phyloP scores from a whole-genome alignment of 2,888 invertebrate species.

The Microchrysa polita region DNA sequence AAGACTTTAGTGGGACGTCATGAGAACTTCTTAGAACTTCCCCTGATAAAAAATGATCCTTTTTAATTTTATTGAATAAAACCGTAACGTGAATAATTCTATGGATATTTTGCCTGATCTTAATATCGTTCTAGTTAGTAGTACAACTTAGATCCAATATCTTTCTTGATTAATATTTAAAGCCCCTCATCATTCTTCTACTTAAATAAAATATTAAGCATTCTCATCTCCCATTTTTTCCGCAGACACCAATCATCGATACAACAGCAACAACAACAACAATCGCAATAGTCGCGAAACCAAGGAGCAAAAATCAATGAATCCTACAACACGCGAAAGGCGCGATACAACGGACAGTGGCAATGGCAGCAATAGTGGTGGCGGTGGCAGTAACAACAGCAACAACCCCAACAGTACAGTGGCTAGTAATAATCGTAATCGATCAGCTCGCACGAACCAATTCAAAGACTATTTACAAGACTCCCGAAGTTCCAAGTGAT shows the following conservation, averaged over 20 bases:
- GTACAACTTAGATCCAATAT: too few relatives aligned
- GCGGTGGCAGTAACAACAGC: constrained; percentile 28
- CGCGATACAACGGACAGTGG: constrained; percentile 55
- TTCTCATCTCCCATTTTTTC: constrained; percentile 9
- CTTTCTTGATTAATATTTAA: too few relatives aligned
- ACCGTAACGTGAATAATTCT: too few relatives aligned
- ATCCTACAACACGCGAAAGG: constrained; percentile 55
- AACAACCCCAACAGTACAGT: constrained; percentile 51
- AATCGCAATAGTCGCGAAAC: constrained; percentile 53
- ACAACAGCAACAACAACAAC: constrained; percentile 47
- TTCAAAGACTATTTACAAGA: constrained; percentile 47
- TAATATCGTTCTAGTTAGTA: too few relatives aligned
- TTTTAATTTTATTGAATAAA: too few relatives aligned
- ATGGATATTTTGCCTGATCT: too few relatives aligned
- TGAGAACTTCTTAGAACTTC: too few relatives aligned
- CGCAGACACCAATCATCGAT: constrained; percentile 47
- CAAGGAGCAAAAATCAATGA: constrained; percentile 48
- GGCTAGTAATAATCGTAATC: constrained; percentile 59
- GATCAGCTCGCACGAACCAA: constrained; percentile 50
- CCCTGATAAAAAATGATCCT: too few relatives aligned
- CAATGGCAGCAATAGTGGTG: constrained; percentile 50
- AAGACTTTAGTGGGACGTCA: too few relatives aligned
- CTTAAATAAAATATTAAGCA: not conserved
- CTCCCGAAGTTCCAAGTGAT: constrained; percentile 49
- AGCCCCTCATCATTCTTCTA: not conserved